These are phyloP conservation scores for Echinops telfairi DNA, from an alignment of 2,113 vertebrate species.

Conservation along the genomic window DNA sequence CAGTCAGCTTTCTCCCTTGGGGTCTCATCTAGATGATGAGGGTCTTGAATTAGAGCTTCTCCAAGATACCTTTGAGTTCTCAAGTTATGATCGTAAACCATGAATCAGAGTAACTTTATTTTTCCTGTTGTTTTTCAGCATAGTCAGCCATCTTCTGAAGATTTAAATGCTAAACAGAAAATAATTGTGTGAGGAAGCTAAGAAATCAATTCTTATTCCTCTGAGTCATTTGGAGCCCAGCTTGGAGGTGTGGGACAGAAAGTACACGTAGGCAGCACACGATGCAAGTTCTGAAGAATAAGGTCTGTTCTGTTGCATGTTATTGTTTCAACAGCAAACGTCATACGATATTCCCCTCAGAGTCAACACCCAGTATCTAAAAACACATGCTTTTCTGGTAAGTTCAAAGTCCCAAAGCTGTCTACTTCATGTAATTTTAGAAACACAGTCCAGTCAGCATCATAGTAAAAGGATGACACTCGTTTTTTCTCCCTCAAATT, in stretches of 20 bases:
- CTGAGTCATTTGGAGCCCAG: conserved; percentile 24
- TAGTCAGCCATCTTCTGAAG: background rate
- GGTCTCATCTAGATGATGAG: conserved; percentile 31
- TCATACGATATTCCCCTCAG: background rate
- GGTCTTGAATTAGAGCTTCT: background rate
- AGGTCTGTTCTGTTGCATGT: background rate
- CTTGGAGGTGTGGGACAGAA: conserved; percentile 31
- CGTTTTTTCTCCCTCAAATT: conserved; percentile 64
- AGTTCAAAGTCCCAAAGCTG: conserved; percentile 38
- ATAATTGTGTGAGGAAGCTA: conserved; percentile 32
- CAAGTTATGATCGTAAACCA: conserved; percentile 18
- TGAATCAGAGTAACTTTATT: conserved; percentile 22
- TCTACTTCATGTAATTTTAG: conserved; percentile 74
- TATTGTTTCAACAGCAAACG: conserved; percentile 58
- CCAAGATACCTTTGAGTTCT: background rate
- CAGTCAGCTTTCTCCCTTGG: conserved; percentile 1
- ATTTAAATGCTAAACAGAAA: conserved; percentile 45
- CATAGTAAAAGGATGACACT: conserved; percentile 67
- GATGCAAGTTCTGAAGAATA: background rate
- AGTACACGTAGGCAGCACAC: conserved; percentile 21
- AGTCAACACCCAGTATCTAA: conserved; percentile 48
- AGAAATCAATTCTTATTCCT: background rate
- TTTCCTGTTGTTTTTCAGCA: background rate
- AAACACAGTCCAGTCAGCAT: conserved; percentile 64
- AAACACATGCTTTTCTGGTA: conserved; percentile 68